phyloP scores from a whole-genome alignment of 1,140 invertebrate genomes.

The Bilobella aurantiaca region DNA sequence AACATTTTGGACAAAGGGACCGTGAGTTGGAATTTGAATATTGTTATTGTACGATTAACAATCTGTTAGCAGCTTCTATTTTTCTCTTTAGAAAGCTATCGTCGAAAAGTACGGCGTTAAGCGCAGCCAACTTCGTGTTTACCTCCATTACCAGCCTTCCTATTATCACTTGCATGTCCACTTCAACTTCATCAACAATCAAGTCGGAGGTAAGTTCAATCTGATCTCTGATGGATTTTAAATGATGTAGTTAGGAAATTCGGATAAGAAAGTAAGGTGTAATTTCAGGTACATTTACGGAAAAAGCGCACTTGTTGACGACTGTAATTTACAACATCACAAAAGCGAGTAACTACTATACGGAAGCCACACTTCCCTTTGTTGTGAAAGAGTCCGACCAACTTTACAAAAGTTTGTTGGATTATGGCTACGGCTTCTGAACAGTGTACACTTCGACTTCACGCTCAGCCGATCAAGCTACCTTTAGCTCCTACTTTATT shows the following conservation, averaged over 20 bases:
- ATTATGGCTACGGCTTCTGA: slow-evolving; percentile 33
- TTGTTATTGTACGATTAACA: background rate
- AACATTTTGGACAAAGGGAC: slow-evolving; percentile 64
- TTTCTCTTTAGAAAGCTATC: slow-evolving; percentile 55
- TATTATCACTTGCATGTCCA: slow-evolving; percentile 95
- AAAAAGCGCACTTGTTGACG: slow-evolving; percentile 73
- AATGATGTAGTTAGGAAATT: background rate
- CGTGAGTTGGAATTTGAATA: slow-evolving; percentile 44
- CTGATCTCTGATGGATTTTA: no score
- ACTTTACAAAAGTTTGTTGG: slow-evolving; percentile 12
- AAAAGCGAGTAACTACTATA: slow-evolving; percentile 69
- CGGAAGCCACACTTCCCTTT: slow-evolving; percentile 58
- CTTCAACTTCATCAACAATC: slow-evolving; percentile 71
- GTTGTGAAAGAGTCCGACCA: slow-evolving; percentile 35
- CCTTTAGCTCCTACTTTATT: slow-evolving; percentile 24
- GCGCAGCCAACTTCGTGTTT: slow-evolving; percentile 62
- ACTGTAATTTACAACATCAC: slow-evolving; percentile 87
- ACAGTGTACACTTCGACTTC: background rate
- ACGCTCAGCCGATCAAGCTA: background rate
- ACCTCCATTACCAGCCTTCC: slow-evolving; percentile 91
- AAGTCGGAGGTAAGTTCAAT: slow-evolving; percentile 58
- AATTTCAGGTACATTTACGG: slow-evolving; percentile 54
- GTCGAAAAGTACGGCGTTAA: slow-evolving; percentile 64
- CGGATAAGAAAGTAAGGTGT: slow-evolving; percentile 1
- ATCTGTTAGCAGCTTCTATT: slow-evolving; percentile 1